A percentile compares a stretch with the other conserved stretches of the same genome.
These are phyloP conservation scores for Automeris io DNA, from an alignment of 2,888 invertebrate species.

Conservation along the genomic window DNA sequence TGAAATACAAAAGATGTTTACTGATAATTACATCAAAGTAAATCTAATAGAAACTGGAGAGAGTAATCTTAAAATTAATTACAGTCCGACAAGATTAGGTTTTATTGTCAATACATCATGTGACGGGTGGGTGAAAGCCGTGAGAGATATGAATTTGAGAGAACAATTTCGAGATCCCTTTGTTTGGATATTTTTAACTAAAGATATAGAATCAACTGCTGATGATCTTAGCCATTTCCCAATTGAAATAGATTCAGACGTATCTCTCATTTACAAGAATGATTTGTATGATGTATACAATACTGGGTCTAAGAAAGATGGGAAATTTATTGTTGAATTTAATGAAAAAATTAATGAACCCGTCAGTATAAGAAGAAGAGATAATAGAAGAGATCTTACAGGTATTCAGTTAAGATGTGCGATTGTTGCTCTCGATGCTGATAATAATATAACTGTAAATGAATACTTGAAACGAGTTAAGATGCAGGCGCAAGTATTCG, in stretches of 20 bases:
- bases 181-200: slow-evolving; percentile 52
- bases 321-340: slow-evolving; percentile 57
- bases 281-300: slow-evolving; percentile 69
- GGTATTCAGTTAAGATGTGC: slow-evolving; percentile 74
- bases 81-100: slow-evolving; percentile 31
- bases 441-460: slow-evolving; percentile 56
- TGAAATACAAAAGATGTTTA: slow-evolving; percentile 32
- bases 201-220: slow-evolving; percentile 27
- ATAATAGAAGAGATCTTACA: slow-evolving; percentile 67
- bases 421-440: slow-evolving; percentile 51
- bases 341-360: slow-evolving; percentile 65
- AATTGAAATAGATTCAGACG: slow-evolving; percentile 65
- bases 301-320: slow-evolving; percentile 73
- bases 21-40: slow-evolving; percentile 26
- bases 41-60: slow-evolving; percentile 15
- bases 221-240: slow-evolving; percentile 42
- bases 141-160: slow-evolving; percentile 19
- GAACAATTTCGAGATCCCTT: slow-evolving; percentile 35
- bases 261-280: slow-evolving; percentile 42
- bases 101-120: slow-evolving; percentile 45
- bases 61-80: slow-evolving; percentile 13
- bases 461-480: slow-evolving; percentile 62
- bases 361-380: slow-evolving; percentile 43
- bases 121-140: slow-evolving; percentile 34
- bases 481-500: slow-evolving; percentile 50